Conservation (phyloP, 2,888 invertebrate species). For the Drosophila nr. perissopoda region DNA sequence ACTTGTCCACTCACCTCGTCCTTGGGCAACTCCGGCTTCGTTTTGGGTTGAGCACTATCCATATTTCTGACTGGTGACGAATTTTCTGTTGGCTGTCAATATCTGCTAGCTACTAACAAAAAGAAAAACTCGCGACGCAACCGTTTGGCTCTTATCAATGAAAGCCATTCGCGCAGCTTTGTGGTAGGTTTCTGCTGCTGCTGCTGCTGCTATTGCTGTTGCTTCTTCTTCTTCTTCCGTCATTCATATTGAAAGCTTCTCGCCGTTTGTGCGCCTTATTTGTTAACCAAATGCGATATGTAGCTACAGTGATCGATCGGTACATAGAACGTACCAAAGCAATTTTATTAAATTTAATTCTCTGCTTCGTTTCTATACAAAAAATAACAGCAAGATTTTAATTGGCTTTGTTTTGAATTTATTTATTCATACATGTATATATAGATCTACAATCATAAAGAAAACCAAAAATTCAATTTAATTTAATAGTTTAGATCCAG, state of each 20-base stretch:
- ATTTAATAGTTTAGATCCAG: background rate
- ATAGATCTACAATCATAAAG: background rate
- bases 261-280: slow-evolving; percentile 32
- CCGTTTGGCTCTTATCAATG: slow-evolving; percentile 58
- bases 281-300: slow-evolving; percentile 43
- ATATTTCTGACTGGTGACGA: slow-evolving; percentile 50
- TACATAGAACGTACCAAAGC: background rate
- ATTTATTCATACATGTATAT: background rate
- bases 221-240: slow-evolving; percentile 5
- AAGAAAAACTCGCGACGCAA: slow-evolving; percentile 10
- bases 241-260: slow-evolving; percentile 33
- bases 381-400: background rate
- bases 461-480: background rate
- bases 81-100: slow-evolving; percentile 30
- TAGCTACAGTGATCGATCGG: background rate
- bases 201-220: slow-evolving; percentile 1
- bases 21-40: slow-evolving; percentile 57
- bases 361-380: background rate
- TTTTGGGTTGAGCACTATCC: slow-evolving; percentile 61
- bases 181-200: slow-evolving; percentile 44
- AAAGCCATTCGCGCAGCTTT: slow-evolving; percentile 46
- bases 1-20: slow-evolving; percentile 14
- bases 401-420: background rate
- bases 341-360: background rate
- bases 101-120: slow-evolving; percentile 25